phyloP scores from a whole-genome alignment of 1,140 invertebrate species.

The Papilio helenus region DNA sequence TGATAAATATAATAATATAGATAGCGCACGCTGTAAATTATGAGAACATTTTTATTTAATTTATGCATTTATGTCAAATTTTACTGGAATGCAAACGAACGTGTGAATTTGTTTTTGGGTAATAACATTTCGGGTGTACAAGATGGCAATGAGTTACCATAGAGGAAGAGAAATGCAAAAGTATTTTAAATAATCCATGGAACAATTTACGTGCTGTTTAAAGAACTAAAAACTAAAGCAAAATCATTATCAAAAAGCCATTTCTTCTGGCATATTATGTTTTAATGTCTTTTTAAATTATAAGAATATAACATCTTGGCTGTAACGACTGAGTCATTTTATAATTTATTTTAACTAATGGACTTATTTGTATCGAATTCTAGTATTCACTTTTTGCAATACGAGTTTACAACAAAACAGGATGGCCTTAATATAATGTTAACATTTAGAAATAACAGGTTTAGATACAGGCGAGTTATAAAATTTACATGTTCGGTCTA shows the following conservation, averaged over 20 bases:
- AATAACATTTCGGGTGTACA: neutral
- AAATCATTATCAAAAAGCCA: too few species aligned
- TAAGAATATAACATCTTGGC: neutral
- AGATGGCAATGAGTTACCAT: too few species aligned
- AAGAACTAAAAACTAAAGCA: too few species aligned
- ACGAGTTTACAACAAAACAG: constrained; percentile 39
- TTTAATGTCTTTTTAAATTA: neutral
- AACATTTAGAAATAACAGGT: constrained; percentile 41
- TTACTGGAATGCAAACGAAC: neutral
- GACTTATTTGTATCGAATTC: constrained; percentile 35
- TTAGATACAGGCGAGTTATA: constrained; percentile 38
- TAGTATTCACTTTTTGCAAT: constrained; percentile 39
- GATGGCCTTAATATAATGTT: constrained; percentile 40
- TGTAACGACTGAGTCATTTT: neutral
- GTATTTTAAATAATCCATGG: too few species aligned
- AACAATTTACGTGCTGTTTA: too few species aligned
- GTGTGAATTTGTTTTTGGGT: neutral
- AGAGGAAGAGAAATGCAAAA: too few species aligned
- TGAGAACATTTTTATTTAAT: neutral
- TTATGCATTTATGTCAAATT: neutral
- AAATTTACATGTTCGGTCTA: constrained; percentile 41
- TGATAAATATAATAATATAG: constrained; percentile 7
- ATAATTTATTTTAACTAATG: constrained; percentile 33
- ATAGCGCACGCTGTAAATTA: neutral
- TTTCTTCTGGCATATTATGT: neutral